A percentile compares a stretch with the other conserved stretches of the same genome.
These are phyloP conservation scores for Cricetomys ansorgei DNA, from an alignment of 2,113 vertebrate genomes.

Conservation along the genomic window DNA sequence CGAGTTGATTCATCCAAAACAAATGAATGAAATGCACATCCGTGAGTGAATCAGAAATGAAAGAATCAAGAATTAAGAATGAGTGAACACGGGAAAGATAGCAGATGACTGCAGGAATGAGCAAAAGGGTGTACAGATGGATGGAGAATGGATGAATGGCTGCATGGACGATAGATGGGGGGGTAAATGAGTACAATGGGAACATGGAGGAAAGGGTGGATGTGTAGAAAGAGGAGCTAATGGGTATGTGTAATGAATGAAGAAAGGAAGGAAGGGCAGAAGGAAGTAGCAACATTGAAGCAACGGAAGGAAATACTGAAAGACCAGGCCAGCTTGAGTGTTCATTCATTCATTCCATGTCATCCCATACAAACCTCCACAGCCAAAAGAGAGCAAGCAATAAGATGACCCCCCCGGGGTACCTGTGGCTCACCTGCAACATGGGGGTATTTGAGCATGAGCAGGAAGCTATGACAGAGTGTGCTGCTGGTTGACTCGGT, in stretches of 20 bases:
- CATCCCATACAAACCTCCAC: too few relatives aligned
- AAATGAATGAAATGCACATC: not conserved
- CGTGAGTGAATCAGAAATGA: not conserved
- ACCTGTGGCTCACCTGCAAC: too few relatives aligned
- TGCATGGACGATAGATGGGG: not conserved
- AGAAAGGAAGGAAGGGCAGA: not conserved
- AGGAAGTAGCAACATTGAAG: too few relatives aligned
- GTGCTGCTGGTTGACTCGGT: constrained; percentile 85
- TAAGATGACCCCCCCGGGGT: too few relatives aligned
- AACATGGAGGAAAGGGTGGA: not conserved
- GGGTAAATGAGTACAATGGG: not conserved
- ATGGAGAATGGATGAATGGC: not conserved
- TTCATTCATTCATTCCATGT: not conserved
- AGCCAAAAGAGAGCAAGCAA: too few relatives aligned
- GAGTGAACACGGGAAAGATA: rapidly evolving
- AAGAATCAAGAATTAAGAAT: not conserved
- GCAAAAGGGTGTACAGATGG: not conserved
- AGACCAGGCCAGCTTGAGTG: rapidly evolving
- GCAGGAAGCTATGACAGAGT: constrained; percentile 78
- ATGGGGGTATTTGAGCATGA: too few relatives aligned
- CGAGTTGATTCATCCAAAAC: not conserved
- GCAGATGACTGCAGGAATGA: not conserved
- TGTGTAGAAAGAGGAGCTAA: not conserved
- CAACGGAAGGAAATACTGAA: too few relatives aligned
- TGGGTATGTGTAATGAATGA: too few relatives aligned